Percentiles rank a stretch among this genome's conserved stretches.
Evolutionary conservation across 2,797 vertebrate genomes (phyloP).

Genomic region (Gobio occitaniae): DNA sequence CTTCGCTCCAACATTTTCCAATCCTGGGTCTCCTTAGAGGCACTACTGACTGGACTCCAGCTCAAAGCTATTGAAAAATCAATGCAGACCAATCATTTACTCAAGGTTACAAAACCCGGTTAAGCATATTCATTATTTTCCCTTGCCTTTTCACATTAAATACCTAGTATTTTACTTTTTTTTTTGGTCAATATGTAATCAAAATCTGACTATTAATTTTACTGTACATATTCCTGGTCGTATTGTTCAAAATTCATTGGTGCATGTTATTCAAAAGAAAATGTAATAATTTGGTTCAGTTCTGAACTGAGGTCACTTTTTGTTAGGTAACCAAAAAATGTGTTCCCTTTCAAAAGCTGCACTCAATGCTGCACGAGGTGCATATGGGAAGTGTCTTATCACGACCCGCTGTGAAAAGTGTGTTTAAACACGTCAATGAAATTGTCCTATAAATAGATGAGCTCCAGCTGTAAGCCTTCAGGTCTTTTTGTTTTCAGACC

Average conservation of each 20-base stretch:
- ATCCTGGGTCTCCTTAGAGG: background rate
- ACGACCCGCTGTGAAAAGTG: too few relatives aligned
- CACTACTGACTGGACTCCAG: background rate
- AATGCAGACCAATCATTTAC: conserved; percentile 22
- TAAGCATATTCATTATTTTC: background rate
- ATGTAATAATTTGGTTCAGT: background rate
- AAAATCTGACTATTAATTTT: background rate
- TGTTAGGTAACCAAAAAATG: background rate
- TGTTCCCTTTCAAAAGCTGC: too few relatives aligned
- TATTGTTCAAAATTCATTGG: background rate
- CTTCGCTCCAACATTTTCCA: background rate
- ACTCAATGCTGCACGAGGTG: too few relatives aligned
- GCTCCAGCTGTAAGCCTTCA: too few relatives aligned
- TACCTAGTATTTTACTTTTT: background rate
- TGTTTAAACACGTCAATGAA: too few relatives aligned
- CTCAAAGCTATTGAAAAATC: conserved; percentile 28
- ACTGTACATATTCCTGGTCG: background rate
- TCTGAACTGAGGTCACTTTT: background rate
- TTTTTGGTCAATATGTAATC: background rate
- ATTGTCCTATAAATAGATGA: too few relatives aligned
- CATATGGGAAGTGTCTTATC: too few relatives aligned
- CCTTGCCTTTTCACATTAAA: background rate
- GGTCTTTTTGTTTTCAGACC: too few relatives aligned
- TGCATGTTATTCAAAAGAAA: background rate
- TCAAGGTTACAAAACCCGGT: background rate